Evolutionary conservation across 1,140 invertebrate species (phyloP), one percentile per base, ranked within the genome.

Genomic region (Dreissena polymorpha): DNA sequence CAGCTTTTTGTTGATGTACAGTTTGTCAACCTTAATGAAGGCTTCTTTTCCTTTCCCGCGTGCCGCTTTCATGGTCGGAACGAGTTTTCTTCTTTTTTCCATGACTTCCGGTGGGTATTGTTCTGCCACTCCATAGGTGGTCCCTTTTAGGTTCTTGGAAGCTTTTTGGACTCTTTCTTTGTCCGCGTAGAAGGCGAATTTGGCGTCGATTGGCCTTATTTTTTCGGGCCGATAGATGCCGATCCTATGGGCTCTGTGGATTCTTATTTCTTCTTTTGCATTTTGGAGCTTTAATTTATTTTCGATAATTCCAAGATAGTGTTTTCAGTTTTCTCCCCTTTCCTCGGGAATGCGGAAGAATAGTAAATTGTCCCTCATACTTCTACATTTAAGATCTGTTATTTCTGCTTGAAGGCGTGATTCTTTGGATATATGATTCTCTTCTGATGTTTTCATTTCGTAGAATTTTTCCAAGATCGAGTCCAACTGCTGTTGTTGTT

Each of bases 331-430:
- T 80, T 80, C 68, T 21, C 21, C 53, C 18, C n/a, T 21, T 49
- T 57, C 77, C 23, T 71, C 67, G 12, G 67, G 67, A 27, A 80
- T 53, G 6, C 60, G 57, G 25, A 53, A 71, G 39, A 60, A 80
- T 23, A 80, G 13, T 27, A 80, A 53, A 80, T 80, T 80, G 25
- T 70, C 23, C 27, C 29, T 27, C 68, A 80, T 57, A 14, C 29
- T 10, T n/a, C 53, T 8, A 29, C 67, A 71, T 25, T 64, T 68
- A 14, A 60, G 51, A 12, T 71, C 64, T 0, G 55, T 60, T 3
- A 80, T 25, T 55, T 70, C 64, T n/a, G n/a, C n/a, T n/a, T n/a
- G n/a, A n/a, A n/a, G n/a, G n/a, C n/a, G n/a, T n/a, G n/a, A n/a
- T n/a, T n/a, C n/a, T n/a, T n/a, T n/a, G n/a, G n/a, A n/a, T n/a